Evolutionary conservation across 2,797 vertebrate genomes (phyloP), one percentile per base, ranked within the genome.

Genomic region (Pseudochirops cupreus): DNA sequence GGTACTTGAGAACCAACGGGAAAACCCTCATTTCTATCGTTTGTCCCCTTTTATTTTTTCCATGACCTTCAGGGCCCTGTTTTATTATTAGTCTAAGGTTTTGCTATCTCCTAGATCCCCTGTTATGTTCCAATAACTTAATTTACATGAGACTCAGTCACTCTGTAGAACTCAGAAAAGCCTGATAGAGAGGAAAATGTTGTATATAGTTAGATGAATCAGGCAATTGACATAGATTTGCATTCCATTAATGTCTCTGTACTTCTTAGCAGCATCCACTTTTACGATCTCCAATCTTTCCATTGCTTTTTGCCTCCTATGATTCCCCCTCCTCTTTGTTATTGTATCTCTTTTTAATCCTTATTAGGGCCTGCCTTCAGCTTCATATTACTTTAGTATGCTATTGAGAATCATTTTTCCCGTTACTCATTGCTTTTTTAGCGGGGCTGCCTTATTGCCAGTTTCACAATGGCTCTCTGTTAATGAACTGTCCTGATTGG

Each of bases 51-150:
- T 6, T 24, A 46, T 39, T 95, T 91, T 50, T 53, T 29, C 54
- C 58, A 50, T 28, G 93, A 93, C 91, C 95, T 96, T 96, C 52
- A 90, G 74, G 89, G 59, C 56, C 57, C 93, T 94, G 92, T 92
- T 52, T 92, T 94, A 67, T 93, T 95, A 92, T 95, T 95, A 94
- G 59, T 91, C 82, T 90, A 95, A 74, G 59, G 62, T 95, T 94
- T 94, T 56, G 92, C 90, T 67, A 92, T 91, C 96, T 95, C 56
- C 5, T 10, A n/a, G 59, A n/a, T 93, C 91, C 93, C 89, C 18
- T 12, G 91, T 95, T 67, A 12, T 94, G 92, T 74, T 93, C 92
- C 58, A 92, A 0, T 55, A 62, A 33, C 31, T 91, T 94, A 58
- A 94, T 93, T 93, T 96, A 50, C 56, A 94, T 90, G 59, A 92